Conservation (phyloP, 2,113 vertebrate species). For the Centrocercus urophasianus region DNA sequence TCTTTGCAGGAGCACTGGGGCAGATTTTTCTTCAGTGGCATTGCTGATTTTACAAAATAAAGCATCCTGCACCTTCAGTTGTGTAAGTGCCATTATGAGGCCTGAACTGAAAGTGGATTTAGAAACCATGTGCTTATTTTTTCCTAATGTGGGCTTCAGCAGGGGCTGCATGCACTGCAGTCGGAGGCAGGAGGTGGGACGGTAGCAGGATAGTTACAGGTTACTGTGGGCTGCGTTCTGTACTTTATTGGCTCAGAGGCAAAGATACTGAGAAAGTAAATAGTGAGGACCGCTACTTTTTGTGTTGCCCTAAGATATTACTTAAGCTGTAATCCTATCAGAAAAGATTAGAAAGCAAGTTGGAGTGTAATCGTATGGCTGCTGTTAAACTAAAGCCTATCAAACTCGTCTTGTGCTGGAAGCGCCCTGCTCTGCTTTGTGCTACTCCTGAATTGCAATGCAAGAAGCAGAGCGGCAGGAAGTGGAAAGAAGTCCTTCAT, state of each 20-base stretch:
- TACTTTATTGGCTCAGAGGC: rapidly evolving
- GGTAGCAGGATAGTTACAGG: too few relatives aligned
- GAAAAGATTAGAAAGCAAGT: neutral
- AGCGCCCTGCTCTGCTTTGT: rapidly evolving
- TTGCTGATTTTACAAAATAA: neutral
- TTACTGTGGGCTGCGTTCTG: neutral
- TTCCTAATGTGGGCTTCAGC: neutral
- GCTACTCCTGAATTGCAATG: rapidly evolving
- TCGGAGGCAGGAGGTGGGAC: too few relatives aligned
- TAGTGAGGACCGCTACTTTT: neutral
- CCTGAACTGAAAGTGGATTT: neutral
- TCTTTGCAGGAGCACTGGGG: neutral
- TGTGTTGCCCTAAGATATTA: neutral
- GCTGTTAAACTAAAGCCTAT: neutral
- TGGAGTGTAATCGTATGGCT: neutral
- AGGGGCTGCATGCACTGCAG: neutral
- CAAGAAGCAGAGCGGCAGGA: rapidly evolving
- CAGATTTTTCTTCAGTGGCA: neutral
- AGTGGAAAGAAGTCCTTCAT: neutral
- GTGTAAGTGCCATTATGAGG: neutral
- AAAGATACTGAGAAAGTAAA: neutral
- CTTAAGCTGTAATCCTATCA: rapidly evolving
- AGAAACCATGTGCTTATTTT: rapidly evolving
- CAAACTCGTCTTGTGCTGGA: neutral
- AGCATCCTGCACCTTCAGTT: neutral